These are phyloP conservation scores for Limanda limanda DNA, from an alignment of 2,113 vertebrate species.

Conservation along the genomic window DNA sequence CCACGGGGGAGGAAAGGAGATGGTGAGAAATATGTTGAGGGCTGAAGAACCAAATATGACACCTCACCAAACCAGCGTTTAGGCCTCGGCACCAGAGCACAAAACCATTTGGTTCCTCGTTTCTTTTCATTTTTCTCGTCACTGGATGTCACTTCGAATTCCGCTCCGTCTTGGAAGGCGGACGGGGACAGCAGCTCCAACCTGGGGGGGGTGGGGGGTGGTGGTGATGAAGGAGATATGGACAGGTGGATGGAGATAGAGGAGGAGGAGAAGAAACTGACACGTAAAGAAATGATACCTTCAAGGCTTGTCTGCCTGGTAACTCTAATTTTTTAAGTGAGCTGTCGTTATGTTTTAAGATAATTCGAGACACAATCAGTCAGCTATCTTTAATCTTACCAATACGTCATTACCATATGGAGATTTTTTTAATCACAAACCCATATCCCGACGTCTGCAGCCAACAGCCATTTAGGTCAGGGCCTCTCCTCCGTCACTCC, in stretches of 20 bases:
- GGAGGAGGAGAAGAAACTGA: constrained; percentile 41
- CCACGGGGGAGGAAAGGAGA: constrained; percentile 4
- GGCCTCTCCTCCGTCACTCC: constrained; percentile 15
- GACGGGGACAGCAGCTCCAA: constrained; percentile 25
- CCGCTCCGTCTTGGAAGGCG: constrained; percentile 15
- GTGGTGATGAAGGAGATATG: constrained; percentile 7
- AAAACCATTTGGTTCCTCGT: constrained; percentile 49
- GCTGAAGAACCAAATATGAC: constrained; percentile 45
- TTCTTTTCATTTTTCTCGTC: constrained; percentile 50
- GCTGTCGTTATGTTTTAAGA: constrained; percentile 35
- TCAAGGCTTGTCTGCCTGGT: constrained; percentile 33
- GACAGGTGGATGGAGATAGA: constrained; percentile 31
- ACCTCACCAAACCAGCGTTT: not conserved
- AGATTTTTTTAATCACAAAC: constrained; percentile 46
- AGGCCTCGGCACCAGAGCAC: not conserved
- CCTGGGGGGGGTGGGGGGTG: not conserved
- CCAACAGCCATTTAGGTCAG: constrained; percentile 42
- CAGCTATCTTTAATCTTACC: constrained; percentile 37
- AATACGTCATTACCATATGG: constrained; percentile 34
- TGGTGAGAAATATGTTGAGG: constrained; percentile 8
- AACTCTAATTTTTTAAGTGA: constrained; percentile 29
- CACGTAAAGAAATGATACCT: constrained; percentile 45
- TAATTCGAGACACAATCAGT: constrained; percentile 19
- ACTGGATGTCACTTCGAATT: constrained; percentile 46
- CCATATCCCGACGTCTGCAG: constrained; percentile 14